Evolutionary conservation across 1,140 invertebrate species (phyloP).

Genomic region (Pteromalus puparum): DNA sequence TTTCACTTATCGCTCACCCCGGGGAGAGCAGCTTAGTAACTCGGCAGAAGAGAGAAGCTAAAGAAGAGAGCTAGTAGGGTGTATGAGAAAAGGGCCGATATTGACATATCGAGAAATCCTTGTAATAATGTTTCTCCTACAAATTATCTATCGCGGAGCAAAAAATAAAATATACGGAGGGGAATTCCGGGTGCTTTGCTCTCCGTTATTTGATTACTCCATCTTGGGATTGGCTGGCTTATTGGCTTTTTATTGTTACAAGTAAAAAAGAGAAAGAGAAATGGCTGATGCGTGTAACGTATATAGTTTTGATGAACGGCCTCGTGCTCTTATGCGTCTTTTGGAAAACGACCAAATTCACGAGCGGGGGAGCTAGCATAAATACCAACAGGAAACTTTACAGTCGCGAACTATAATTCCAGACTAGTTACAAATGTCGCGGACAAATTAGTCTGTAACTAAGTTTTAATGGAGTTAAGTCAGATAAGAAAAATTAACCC

Average conservation of each 20-base stretch:
- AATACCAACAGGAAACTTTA: neutral
- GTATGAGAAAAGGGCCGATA: conserved; percentile 52
- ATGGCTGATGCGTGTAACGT: too few relatives aligned
- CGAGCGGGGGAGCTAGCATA: neutral
- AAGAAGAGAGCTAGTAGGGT: neutral
- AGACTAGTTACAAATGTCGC: neutral
- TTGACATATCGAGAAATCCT: conserved; percentile 65
- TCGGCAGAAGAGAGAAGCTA: neutral
- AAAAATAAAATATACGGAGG: conserved; percentile 1
- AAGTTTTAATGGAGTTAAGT: neutral
- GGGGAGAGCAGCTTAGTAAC: conserved; percentile 48
- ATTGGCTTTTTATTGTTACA: neutral
- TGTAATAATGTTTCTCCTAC: conserved; percentile 40
- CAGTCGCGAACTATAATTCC: neutral
- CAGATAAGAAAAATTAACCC: neutral
- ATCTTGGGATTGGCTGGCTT: neutral
- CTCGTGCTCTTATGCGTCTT: neutral
- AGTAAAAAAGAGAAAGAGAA: neutral
- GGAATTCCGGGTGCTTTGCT: too few relatives aligned
- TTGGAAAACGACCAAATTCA: neutral
- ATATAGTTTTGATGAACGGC: conserved; percentile 1
- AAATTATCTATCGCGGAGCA: neutral
- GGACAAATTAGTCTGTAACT: neutral
- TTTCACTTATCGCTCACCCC: conserved; percentile 63
- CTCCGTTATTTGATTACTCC: neutral